Conservation (phyloP, 1,140 invertebrate species). For the Orchesella cincta region DNA sequence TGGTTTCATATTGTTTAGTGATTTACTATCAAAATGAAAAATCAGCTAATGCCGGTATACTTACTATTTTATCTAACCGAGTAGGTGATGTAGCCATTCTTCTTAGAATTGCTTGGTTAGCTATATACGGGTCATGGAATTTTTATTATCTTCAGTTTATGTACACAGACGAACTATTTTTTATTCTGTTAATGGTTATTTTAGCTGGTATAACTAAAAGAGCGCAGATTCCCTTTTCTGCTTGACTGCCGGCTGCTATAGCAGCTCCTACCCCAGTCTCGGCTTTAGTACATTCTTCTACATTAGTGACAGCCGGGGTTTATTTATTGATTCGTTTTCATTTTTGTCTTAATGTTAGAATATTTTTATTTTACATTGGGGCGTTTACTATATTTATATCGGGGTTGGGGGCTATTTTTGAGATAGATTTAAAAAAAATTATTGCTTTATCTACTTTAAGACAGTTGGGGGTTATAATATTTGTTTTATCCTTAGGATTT, state of each 20-base stretch:
- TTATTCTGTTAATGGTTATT: slow-evolving; percentile 59
- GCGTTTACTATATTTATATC: slow-evolving; percentile 65
- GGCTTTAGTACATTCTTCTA: slow-evolving; percentile 73
- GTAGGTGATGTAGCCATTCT: slow-evolving; percentile 64
- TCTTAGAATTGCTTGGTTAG: slow-evolving; percentile 61
- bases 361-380: slow-evolving; percentile 58
- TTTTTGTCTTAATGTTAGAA: slow-evolving; percentile 53
- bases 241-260: slow-evolving; percentile 69
- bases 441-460: slow-evolving; percentile 72
- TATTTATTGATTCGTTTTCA: slow-evolving; percentile 69
- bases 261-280: slow-evolving; percentile 70
- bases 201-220: slow-evolving; percentile 69
- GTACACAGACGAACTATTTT: slow-evolving; percentile 52
- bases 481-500: slow-evolving; percentile 59
- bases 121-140: slow-evolving; percentile 61
- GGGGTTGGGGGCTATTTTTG: slow-evolving; percentile 63
- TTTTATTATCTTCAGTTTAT: slow-evolving; percentile 54
- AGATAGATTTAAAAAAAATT: slow-evolving; percentile 70
- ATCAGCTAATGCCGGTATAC: slow-evolving; percentile 64
- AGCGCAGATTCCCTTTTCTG: slow-evolving; percentile 72
- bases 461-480: slow-evolving; percentile 68
- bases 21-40: slow-evolving; percentile 67
- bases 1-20: slow-evolving; percentile 68
- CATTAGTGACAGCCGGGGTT: slow-evolving; percentile 70
- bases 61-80: slow-evolving; percentile 66